phyloP scores from a whole-genome alignment of 2,113 vertebrate genomes.

The Anser cygnoides region DNA sequence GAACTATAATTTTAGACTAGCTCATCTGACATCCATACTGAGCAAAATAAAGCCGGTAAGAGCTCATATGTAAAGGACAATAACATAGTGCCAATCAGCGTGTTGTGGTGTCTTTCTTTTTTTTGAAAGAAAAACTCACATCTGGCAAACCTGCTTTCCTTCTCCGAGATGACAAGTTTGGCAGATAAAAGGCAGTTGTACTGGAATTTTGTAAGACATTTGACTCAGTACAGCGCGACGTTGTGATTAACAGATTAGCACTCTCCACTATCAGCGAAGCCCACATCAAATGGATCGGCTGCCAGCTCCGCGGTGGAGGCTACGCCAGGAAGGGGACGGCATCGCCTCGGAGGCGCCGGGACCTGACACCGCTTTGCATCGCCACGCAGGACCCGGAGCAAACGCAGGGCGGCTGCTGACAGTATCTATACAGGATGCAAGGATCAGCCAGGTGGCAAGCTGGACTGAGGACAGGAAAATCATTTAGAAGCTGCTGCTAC shows the following conservation, averaged over 20 bases:
- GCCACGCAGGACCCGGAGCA: neutral
- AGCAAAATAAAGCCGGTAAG: neutral
- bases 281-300: neutral
- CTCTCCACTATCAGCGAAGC: neutral
- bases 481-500: neutral
- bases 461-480: neutral
- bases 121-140: neutral
- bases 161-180: neutral
- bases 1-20: neutral
- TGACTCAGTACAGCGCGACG: fast-evolving
- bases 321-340: neutral
- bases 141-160: neutral
- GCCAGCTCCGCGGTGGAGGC: fast-evolving
- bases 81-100: neutral
- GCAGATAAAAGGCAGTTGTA: neutral
- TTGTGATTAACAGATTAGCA: neutral
- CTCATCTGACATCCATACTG: neutral
- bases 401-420: neutral
- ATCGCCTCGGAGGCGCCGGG: fast-evolving
- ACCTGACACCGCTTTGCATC: fast-evolving
- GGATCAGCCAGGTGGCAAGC: neutral
- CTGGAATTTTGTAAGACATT: neutral
- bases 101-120: neutral
- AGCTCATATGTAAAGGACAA: neutral
- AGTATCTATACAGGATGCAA: fast-evolving